These are phyloP conservation scores for Eudemis profundana DNA, from an alignment of 2,888 invertebrate species.

Conservation along the genomic window DNA sequence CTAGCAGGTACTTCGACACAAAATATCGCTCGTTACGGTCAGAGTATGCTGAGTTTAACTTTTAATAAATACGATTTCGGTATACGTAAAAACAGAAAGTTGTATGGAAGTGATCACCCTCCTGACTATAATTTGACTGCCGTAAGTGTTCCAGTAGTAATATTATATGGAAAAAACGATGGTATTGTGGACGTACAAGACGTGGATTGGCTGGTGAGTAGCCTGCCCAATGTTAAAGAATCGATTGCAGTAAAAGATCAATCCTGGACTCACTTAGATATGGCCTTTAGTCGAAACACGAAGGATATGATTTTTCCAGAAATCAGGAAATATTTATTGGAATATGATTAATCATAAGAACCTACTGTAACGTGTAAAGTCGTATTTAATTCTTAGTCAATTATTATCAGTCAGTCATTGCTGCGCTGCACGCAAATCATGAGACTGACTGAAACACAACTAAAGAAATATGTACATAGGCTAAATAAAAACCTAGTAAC, in stretches of 20 bases:
- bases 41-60: conserved; percentile 17
- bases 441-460: too few species aligned
- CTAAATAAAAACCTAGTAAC: too few species aligned
- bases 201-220: conserved; percentile 27
- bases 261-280: conserved; percentile 36
- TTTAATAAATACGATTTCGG: conserved; percentile 32
- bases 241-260: conserved; percentile 18
- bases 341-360: conserved; percentile 16
- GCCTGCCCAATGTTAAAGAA: conserved; percentile 28
- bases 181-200: conserved; percentile 32
- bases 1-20: conserved; percentile 36
- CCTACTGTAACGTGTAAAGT: neutral
- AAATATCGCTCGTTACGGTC: conserved; percentile 37
- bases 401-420: too few species aligned
- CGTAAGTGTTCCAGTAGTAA: conserved; percentile 26
- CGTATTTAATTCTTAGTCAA: too few species aligned
- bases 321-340: conserved; percentile 24
- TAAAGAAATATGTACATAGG: too few species aligned
- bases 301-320: conserved; percentile 18
- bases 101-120: conserved; percentile 25
- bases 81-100: conserved; percentile 9
- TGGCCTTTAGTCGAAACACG: conserved; percentile 30
- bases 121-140: conserved; percentile 32
- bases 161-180: conserved; percentile 32
- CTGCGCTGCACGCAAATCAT: too few species aligned